A percentile compares a stretch with the other conserved stretches of the same genome.
These are phyloP conservation scores for roundworm (Caenorhabditis elegans) DNA, from an alignment of 1,140 invertebrate species.

Conservation along the genomic window WBcel235 BX284604.4:6003001-6003500, in stretches of 20 bases:
- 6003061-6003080: slow-evolving; percentile 48
- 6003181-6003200: slow-evolving; percentile 41
- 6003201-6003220: slow-evolving; percentile 29
- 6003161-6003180: slow-evolving; percentile 23
- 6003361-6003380: slow-evolving; percentile 49
- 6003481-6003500: slow-evolving; percentile 55
- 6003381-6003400: slow-evolving; percentile 55
- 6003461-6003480: slow-evolving; percentile 62
- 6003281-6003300: neutral
- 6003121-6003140: slow-evolving; percentile 44
- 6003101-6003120: slow-evolving; percentile 60
- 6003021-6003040: slow-evolving; percentile 37
- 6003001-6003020: slow-evolving; percentile 48
- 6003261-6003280: too few relatives aligned
- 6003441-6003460: slow-evolving; percentile 40
- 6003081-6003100: slow-evolving; percentile 41
- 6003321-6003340: slow-evolving; percentile 57
- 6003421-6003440: slow-evolving; percentile 57
- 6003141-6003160: slow-evolving; percentile 20
- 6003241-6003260: slow-evolving; percentile 40
- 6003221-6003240: slow-evolving; percentile 46
- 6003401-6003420: slow-evolving; percentile 49
- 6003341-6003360: slow-evolving; percentile 51
- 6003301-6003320: slow-evolving; percentile 31
- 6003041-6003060: slow-evolving; percentile 51